phyloP scores from a whole-genome alignment of 2,888 invertebrate species.

The Athalia circularis region DNA sequence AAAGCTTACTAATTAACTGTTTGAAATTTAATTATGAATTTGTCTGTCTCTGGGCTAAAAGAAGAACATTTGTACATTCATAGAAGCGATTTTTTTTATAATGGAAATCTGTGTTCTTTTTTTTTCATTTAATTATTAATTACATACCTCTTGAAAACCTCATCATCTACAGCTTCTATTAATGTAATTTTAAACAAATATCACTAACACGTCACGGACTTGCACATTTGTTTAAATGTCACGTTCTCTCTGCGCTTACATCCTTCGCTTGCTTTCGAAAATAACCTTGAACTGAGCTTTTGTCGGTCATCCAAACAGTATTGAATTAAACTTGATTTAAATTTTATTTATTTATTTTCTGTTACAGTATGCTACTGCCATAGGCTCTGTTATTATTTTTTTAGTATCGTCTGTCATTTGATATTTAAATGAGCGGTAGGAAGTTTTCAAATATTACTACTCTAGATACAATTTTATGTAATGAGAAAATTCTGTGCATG shows the following conservation, averaged over 20 bases:
- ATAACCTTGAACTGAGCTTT: conserved; percentile 9
- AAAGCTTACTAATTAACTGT: background rate
- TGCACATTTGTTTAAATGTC: conserved; percentile 1
- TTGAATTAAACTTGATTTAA: conserved; percentile 25
- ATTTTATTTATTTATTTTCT: conserved; percentile 40
- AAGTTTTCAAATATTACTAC: conserved; percentile 4
- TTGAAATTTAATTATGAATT: conserved; percentile 7
- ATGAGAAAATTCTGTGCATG: background rate
- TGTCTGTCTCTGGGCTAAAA: background rate
- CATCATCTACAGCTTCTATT: conserved; percentile 48
- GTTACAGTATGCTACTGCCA: conserved; percentile 44
- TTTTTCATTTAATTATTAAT: no score
- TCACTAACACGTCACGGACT: conserved; percentile 54
- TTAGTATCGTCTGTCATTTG: conserved; percentile 17
- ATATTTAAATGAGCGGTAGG: background rate
- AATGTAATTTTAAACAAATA: conserved; percentile 55
- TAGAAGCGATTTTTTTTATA: background rate
- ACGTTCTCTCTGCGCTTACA: conserved; percentile 48
- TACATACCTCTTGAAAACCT: background rate
- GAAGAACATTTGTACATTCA: conserved; percentile 1
- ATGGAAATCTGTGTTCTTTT: background rate
- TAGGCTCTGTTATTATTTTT: conserved; percentile 40
- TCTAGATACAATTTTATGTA: background rate
- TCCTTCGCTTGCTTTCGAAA: conserved; percentile 49
- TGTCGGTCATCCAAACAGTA: background rate